Percentiles rank a stretch among this genome's conserved stretches.
Evolutionary conservation across 2,113 vertebrate species (phyloP).

Genomic region (Oceanites oceanicus): DNA sequence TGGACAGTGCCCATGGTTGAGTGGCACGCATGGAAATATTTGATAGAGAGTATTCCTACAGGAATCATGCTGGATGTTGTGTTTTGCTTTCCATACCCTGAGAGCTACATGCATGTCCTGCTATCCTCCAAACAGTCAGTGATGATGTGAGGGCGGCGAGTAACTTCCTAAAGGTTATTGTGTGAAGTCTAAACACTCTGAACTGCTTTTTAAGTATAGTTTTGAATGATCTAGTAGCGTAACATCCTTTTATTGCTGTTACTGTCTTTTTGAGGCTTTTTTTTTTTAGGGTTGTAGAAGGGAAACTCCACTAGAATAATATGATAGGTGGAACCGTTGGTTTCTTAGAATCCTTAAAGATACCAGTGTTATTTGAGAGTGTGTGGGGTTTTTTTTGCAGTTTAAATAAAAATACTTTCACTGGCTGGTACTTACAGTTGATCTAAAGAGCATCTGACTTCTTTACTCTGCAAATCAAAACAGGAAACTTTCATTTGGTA

Average conservation of each 20-base stretch:
- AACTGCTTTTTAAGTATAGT: neutral
- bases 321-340: neutral
- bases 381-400: neutral
- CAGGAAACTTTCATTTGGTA: neutral
- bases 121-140: neutral
- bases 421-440: neutral
- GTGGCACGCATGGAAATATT: neutral
- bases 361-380: neutral
- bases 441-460: neutral
- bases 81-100: neutral
- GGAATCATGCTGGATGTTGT: neutral
- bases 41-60: neutral
- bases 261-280: neutral
- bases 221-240: neutral
- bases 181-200: neutral
- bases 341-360: neutral
- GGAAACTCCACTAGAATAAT: neutral
- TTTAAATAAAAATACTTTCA: neutral
- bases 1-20: neutral
- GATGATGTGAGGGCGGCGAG: neutral
- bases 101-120: neutral
- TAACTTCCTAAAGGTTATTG: neutral
- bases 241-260: neutral
- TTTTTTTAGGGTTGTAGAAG: neutral
- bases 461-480: neutral